Percentiles rank a stretch among this genome's conserved stretches.
Evolutionary conservation across 2,797 vertebrate genomes (phyloP).

Genomic region (Halcyon smyrnensis): DNA sequence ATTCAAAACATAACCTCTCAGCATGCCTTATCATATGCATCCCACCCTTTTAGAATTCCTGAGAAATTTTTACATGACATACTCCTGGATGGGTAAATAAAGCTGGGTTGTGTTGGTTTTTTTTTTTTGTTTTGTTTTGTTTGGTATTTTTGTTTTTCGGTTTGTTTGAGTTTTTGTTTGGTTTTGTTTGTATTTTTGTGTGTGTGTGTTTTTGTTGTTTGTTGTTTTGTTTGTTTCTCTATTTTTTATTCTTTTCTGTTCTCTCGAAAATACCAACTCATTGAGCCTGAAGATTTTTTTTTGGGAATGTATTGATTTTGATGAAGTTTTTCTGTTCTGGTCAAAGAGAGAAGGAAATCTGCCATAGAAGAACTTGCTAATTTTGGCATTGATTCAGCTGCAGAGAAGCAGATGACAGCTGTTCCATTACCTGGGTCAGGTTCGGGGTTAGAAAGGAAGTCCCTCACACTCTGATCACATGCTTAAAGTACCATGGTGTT

Average conservation of each 20-base stretch:
- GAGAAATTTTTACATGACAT: neutral
- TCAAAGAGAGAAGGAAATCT: neutral
- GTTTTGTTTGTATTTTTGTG: neutral
- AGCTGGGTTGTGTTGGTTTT: neutral
- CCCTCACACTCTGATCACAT: neutral
- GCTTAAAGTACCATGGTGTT: neutral
- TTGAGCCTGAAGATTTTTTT: neutral
- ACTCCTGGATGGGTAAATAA: neutral
- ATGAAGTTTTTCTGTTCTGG: neutral
- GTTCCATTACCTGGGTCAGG: neutral
- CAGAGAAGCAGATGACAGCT: slow-evolving; percentile 1
- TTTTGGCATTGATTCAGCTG: neutral
- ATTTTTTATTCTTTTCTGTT: neutral
- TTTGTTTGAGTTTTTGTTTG: neutral
- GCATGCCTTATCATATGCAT: neutral
- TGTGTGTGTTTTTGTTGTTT: no score
- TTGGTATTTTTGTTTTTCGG: neutral
- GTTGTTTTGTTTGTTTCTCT: neutral
- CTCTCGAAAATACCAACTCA: neutral
- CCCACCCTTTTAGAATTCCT: neutral
- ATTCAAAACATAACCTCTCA: neutral
- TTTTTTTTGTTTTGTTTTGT: neutral
- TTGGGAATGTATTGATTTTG: neutral
- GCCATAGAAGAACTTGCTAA: neutral
- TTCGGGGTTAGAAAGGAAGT: neutral